phyloP scores from a whole-genome alignment of 1,140 invertebrate genomes.

The Augochlora pura region DNA sequence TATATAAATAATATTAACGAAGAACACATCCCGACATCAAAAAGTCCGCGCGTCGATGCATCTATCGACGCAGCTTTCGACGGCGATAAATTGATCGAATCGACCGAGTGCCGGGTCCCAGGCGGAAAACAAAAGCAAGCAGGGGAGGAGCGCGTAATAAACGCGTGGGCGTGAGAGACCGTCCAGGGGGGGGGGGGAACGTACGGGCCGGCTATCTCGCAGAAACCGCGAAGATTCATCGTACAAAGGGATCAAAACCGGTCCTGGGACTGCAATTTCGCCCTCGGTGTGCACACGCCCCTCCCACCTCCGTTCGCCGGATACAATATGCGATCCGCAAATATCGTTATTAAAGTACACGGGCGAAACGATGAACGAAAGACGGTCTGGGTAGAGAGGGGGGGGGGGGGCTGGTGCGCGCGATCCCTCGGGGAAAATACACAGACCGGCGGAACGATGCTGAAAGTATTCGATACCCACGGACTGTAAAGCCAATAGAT shows the following conservation, averaged over 20 bases:
- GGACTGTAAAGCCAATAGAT: neutral
- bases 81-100: neutral
- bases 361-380: slow-evolving; percentile 12
- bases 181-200: too few relatives aligned
- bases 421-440: neutral
- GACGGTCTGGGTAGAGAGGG: too few relatives aligned
- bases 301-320: neutral
- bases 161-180: neutral
- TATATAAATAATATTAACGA: too few relatives aligned
- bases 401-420: too few relatives aligned
- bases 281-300: neutral
- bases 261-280: slow-evolving; percentile 34
- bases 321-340: slow-evolving; percentile 11
- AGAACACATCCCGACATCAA: too few relatives aligned
- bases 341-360: slow-evolving; percentile 43
- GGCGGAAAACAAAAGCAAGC: neutral
- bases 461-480: neutral
- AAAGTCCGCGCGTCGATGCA: too few relatives aligned
- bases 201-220: neutral
- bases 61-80: too few relatives aligned
- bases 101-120: neutral
- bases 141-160: slow-evolving; percentile 20
- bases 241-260: slow-evolving; percentile 36
- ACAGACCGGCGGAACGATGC: neutral
- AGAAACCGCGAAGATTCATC: slow-evolving; percentile 38